Base-by-base conservation (phyloP, 2,113 vertebrate species). In the Sceloporus tristichus region DNA sequence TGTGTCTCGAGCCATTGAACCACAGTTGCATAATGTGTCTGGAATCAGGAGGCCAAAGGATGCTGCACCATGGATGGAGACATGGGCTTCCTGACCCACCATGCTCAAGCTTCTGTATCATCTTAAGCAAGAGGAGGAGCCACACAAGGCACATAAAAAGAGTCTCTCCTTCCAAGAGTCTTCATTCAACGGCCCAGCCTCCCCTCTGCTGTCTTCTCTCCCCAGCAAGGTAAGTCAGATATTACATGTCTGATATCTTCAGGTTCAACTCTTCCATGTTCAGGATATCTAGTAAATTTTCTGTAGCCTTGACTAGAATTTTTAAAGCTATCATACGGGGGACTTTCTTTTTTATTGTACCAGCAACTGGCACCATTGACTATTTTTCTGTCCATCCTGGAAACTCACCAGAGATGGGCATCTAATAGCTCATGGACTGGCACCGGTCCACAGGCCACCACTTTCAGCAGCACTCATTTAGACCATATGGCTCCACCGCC, bases 51-150 rank as follows among this genome's bases (percentile, higher is more conserved):
- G 59, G 1, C 11, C 8, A 1, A 8, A 65, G 29, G 5, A 5
- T 25, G 29, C 23, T 53, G 9, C 23, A 25, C 5, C 65, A 10
- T 27, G 77, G 56, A 10, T 27, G 77, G 56, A 14, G 8, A 53
- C 40, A 66, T 65, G 71, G 56, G 62, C 59, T 76, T 66, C 34
- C 21, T 82, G 80, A 68, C 71, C 79, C 59, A 19, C 71, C 71
- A 76, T 76, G 76, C 79, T 56, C 79, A 38, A 77, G 86, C 13
- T 23, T n/a, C 1, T 53, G 7, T 75, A 88, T 88, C 86, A 82
- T 82, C 70, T 25, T 25, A 10, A 34, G 16, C 18, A 48, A 62
- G 59, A 62, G 27, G 34, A 38, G 38, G 74, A 48, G n/a, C 65
- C 59, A 7, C 8, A 38, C 10, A 8, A 74, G 48, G 34, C 70